Evolutionary conservation across 2,113 vertebrate genomes (phyloP), one percentile per base, ranked within the genome.

Genomic region (Pachycephala philippinensis): DNA sequence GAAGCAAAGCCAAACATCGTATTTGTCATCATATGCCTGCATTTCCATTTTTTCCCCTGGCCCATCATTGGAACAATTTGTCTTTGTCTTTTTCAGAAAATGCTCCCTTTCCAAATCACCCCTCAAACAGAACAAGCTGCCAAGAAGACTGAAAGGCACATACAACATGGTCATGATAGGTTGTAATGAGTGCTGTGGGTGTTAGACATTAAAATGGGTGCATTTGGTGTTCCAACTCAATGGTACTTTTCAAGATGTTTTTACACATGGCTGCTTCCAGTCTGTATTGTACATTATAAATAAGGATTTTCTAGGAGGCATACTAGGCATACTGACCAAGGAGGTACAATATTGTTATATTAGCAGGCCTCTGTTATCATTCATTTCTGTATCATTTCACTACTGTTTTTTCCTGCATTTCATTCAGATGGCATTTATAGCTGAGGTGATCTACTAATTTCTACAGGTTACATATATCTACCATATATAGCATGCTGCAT

Each of bases 41-140:
- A 91, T 94, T 95, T 89, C 57, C n/a, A 71, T 91, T 94, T 85
- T 84, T 37, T 79, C 30, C 60, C 31, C 26, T 60, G 42, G 33
- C 42, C 70, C 37, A 54, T 74, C 63, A 83, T 2, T 94, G 78
- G 61, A 94, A 76, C 65, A 91, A 91, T 95, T 93, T 84, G 75
- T 93, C 57, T 30, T 60, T 89, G 71, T 91, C 66, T 59, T 94
- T 94, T 94, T 83, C 35, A 61, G 54, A 91, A 94, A 93, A 72
- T 0, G 2, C 13, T 91, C 59, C 33, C 20, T 83, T 87, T 93
- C 45, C 90, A 93, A 96, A 91, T 72, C 71, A 84, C 68, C 39
- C 50, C 27, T 94, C 47, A 85, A 88, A 91, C 4, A 84, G 84
- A 91, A 84, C 42, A 74, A 85, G 50, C 54, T 94, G 82, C 87